Evolutionary conservation across 2,113 vertebrate species (phyloP).

Genomic region (Aplodontia rufa): DNA sequence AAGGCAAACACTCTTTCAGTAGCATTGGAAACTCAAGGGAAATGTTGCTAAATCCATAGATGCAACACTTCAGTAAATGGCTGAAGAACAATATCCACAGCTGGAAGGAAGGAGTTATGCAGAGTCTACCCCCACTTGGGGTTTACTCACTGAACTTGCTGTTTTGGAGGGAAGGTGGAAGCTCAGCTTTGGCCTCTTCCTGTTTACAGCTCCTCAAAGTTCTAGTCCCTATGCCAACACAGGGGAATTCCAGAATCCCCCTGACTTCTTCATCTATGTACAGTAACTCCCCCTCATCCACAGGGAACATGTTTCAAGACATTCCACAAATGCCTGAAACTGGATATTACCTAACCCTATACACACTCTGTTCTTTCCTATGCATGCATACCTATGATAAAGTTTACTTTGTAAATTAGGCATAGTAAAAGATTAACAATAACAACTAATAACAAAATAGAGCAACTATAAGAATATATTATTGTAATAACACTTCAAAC

Average conservation of each 20-base stretch:
- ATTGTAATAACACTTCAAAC: not conserved
- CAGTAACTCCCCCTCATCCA: not conserved
- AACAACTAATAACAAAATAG: not conserved
- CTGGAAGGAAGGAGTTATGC: constrained; percentile 16
- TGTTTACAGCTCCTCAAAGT: not conserved
- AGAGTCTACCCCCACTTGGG: not conserved
- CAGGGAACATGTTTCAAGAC: not conserved
- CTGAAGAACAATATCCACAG: constrained; percentile 54
- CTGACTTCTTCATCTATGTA: not conserved
- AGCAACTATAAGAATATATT: not conserved
- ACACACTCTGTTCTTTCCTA: not conserved
- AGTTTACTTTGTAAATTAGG: not conserved
- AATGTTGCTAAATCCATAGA: not conserved
- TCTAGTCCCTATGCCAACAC: not conserved
- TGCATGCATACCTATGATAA: not conserved
- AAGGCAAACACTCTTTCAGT: constrained; percentile 55
- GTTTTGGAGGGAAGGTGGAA: not conserved
- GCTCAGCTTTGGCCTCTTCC: not conserved
- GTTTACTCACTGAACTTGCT: not conserved
- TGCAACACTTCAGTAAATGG: not conserved
- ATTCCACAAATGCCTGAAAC: too few relatives aligned
- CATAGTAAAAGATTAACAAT: not conserved
- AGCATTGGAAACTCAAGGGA: constrained; percentile 43
- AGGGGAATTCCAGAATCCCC: not conserved
- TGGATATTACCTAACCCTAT: not conserved